Evolutionary conservation across 2,797 vertebrate genomes (phyloP).

Genomic region (Phalloptychus januarius): DNA sequence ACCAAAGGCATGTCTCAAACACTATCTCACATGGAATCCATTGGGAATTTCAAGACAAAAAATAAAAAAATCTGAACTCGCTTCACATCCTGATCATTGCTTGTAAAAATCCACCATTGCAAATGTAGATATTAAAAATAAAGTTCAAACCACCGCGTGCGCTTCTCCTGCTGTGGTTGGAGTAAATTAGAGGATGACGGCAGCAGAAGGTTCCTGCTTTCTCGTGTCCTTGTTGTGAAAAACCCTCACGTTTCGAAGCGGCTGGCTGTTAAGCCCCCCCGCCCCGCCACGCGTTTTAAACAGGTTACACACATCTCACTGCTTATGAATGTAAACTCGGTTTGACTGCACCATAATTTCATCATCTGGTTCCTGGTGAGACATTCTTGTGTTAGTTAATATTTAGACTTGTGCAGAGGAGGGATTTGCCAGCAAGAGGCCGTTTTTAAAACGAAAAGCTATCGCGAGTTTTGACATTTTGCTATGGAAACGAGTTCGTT

Average conservation of each 20-base stretch:
- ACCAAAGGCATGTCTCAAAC: conserved; percentile 50
- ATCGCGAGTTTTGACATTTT: conserved; percentile 39
- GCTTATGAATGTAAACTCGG: conserved; percentile 79
- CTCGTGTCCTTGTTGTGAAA: conserved; percentile 48
- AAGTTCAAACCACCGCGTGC: conserved; percentile 38
- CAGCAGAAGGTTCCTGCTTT: conserved; percentile 36
- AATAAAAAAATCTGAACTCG: conserved; percentile 34
- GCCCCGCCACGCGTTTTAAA: conserved; percentile 31
- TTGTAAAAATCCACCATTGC: conserved; percentile 65
- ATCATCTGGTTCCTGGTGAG: conserved; percentile 66
- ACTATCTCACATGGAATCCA: conserved; percentile 47
- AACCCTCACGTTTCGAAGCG: conserved; percentile 31
- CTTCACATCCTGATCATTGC: conserved; percentile 65
- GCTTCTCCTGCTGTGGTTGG: conserved; percentile 40
- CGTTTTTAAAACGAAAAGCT: conserved; percentile 20
- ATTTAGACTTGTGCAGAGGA: conserved; percentile 49
- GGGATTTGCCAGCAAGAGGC: conserved; percentile 31
- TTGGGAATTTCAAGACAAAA: conserved; percentile 47
- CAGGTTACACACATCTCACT: conserved; percentile 63
- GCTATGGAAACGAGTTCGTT: conserved; percentile 32
- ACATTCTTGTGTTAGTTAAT: conserved; percentile 64
- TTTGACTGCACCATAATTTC: conserved; percentile 74
- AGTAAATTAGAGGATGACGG: conserved; percentile 61
- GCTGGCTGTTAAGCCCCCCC: conserved; percentile 31
- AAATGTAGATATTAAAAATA: conserved; percentile 62